Evolutionary conservation across 2,797 vertebrate species (phyloP).

Genomic region (Uromys caudimaculatus): DNA sequence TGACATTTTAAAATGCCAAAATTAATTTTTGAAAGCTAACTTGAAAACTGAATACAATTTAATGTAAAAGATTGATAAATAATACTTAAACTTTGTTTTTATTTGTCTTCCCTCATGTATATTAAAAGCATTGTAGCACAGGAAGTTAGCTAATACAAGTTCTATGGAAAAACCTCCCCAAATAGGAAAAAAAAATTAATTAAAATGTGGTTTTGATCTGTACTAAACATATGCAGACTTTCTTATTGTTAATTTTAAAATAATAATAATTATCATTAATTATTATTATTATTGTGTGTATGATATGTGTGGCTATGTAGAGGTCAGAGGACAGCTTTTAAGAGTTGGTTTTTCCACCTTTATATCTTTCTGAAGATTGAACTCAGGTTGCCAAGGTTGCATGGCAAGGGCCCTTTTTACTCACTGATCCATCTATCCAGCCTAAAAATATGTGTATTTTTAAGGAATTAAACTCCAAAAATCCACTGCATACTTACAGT

Average conservation of each 20-base stretch:
- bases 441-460: background rate
- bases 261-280: background rate
- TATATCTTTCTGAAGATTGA: background rate
- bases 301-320: background rate
- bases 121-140: constrained; percentile 1
- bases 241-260: background rate
- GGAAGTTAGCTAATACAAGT: constrained; percentile 29
- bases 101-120: background rate
- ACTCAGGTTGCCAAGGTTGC: background rate
- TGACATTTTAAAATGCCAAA: constrained; percentile 44
- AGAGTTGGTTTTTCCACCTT: background rate
- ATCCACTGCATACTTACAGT: constrained; percentile 1
- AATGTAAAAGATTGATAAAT: constrained; percentile 36
- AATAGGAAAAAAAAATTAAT: constrained; percentile 8
- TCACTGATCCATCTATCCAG: background rate
- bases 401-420: background rate
- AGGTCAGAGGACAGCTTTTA: background rate
- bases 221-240: background rate
- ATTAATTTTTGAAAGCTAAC: constrained; percentile 37
- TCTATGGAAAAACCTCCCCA: background rate
- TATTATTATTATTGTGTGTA: background rate
- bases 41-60: constrained; percentile 59
- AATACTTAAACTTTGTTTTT: background rate
- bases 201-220: background rate
- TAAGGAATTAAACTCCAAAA: constrained; percentile 41